Percentiles rank a stretch among this genome's conserved stretches.
Conservation (phyloP, 2,113 vertebrate species). For the Sminthopsis crassicaudata region DNA sequence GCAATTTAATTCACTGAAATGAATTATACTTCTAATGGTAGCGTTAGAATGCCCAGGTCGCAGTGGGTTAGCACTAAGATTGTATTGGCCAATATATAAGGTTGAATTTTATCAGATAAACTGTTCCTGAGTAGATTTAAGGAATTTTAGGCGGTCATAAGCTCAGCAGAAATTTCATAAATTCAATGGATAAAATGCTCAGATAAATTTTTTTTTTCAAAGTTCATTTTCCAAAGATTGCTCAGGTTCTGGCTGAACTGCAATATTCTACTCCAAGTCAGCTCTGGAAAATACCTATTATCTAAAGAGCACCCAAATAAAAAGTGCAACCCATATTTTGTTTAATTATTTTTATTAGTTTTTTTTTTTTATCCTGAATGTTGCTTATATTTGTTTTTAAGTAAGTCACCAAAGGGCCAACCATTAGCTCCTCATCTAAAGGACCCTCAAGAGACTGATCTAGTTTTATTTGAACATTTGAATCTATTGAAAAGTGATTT, state of each 20-base stretch:
- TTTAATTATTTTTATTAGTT: background rate
- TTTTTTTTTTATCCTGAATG: background rate
- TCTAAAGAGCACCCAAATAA: background rate
- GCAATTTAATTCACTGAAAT: background rate
- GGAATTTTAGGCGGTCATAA: background rate
- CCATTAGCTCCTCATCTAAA: background rate
- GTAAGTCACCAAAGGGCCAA: background rate
- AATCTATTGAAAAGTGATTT: background rate
- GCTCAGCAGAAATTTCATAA: background rate
- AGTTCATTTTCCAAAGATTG: background rate
- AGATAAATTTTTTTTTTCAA: background rate
- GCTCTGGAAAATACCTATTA: background rate
- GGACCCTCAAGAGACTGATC: background rate
- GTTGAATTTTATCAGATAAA: background rate
- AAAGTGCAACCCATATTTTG: background rate
- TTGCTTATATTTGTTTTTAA: background rate
- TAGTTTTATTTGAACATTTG: background rate
- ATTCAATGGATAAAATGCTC: background rate
- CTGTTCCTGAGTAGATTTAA: background rate
- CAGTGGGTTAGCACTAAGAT: background rate
- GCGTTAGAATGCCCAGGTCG: constrained; percentile 1
- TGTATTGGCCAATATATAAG: background rate
- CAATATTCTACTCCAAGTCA: background rate
- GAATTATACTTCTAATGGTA: background rate
- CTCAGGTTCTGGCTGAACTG: background rate